Percentiles rank a stretch among this genome's conserved stretches.
These are phyloP conservation scores for Sinosuthora webbiana DNA, from an alignment of 2,113 vertebrate genomes.

Conservation along the genomic window DNA sequence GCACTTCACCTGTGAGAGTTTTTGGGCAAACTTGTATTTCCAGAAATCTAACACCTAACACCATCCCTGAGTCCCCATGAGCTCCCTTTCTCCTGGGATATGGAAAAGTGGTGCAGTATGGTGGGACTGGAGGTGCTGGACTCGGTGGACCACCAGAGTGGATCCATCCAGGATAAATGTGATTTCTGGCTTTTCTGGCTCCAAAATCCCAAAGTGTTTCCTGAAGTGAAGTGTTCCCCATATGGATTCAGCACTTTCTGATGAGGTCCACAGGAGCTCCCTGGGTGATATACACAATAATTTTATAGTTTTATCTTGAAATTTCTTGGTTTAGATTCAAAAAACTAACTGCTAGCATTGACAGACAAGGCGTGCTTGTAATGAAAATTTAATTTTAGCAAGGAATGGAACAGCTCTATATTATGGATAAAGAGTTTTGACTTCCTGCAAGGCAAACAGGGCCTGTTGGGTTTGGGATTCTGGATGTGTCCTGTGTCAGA, in stretches of 20 bases:
- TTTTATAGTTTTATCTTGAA: neutral
- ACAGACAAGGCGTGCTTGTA: neutral
- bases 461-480: neutral
- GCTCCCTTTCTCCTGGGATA: rapidly evolving
- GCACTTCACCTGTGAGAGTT: neutral
- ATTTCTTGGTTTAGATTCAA: rapidly evolving
- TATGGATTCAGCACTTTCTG: neutral
- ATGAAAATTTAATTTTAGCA: neutral
- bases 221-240: neutral
- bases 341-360: neutral
- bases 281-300: rapidly evolving
- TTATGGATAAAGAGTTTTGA: neutral
- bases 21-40: neutral
- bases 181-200: neutral
- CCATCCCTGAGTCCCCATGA: rapidly evolving
- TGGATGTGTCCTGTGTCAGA: neutral
- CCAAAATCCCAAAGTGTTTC: neutral
- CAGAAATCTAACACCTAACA: neutral
- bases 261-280: neutral
- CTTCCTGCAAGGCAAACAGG: neutral
- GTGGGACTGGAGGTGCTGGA: neutral
- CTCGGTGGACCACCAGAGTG: neutral
- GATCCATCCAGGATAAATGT: too few species aligned
- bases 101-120: rapidly evolving
- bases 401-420: rapidly evolving